A percentile compares a stretch with the other conserved stretches of the same genome.
Evolutionary conservation across 1,140 invertebrate species (phyloP).

Genomic region (Telenomus remus): DNA sequence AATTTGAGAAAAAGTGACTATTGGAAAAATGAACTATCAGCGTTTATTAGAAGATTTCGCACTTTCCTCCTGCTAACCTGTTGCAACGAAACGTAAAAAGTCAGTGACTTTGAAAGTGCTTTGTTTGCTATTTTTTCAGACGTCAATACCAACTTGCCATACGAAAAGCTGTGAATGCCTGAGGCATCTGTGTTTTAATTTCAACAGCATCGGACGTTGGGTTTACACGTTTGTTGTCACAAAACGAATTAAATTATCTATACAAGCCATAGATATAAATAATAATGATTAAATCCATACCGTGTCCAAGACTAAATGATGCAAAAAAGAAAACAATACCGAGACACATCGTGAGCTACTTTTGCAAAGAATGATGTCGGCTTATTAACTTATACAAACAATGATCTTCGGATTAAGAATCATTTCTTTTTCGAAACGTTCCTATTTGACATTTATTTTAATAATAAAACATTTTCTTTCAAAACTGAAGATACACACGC

Average conservation of each 20-base stretch:
- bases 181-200: constrained; percentile 71
- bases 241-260: constrained; percentile 41
- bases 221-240: constrained; percentile 51
- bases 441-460: constrained; percentile 34
- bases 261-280: not conserved
- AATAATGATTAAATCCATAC: constrained; percentile 13
- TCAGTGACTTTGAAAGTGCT: constrained; percentile 66
- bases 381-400: constrained; percentile 9
- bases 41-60: constrained; percentile 14
- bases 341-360: constrained; percentile 5
- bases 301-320: constrained; percentile 13
- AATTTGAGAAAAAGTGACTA: too few species aligned
- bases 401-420: constrained; percentile 1
- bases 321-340: constrained; percentile 27
- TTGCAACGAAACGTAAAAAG: constrained; percentile 23
- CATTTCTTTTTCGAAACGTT: constrained; percentile 13
- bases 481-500: constrained; percentile 24
- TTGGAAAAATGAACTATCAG: too few species aligned
- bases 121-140: constrained; percentile 86
- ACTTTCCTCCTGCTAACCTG: constrained; percentile 21
- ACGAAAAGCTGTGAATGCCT: constrained; percentile 87
- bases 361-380: constrained; percentile 52
- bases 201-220: constrained; percentile 68
- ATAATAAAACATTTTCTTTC: not conserved
- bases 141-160: constrained; percentile 90